phyloP scores from a whole-genome alignment of 2,113 vertebrate species.

The Rafetus swinhoei region DNA sequence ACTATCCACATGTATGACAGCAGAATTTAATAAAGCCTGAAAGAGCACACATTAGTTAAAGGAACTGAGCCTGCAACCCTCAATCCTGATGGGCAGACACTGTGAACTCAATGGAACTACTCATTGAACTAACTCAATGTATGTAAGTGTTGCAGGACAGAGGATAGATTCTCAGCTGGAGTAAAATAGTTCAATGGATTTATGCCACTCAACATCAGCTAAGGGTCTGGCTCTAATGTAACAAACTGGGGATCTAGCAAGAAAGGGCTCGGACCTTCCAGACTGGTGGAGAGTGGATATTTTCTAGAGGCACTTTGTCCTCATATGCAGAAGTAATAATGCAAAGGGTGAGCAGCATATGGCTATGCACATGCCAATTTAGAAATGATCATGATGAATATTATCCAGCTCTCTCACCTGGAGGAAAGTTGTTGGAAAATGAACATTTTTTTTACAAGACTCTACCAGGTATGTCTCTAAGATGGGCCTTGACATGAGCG shows the following conservation, averaged over 20 bases:
- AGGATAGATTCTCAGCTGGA: neutral
- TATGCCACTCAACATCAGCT: neutral
- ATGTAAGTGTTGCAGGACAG: neutral
- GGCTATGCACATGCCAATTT: neutral
- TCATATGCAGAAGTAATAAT: neutral
- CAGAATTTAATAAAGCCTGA: constrained; percentile 28
- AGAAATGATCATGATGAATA: neutral
- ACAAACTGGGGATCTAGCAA: fast-evolving
- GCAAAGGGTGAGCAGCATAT: neutral
- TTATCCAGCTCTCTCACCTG: neutral
- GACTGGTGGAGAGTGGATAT: neutral
- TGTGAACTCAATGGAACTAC: neutral
- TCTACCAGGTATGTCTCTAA: neutral
- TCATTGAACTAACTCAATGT: neutral
- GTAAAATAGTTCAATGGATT: neutral
- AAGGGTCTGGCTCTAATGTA: neutral
- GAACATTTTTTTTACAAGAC: neutral
- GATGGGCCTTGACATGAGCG: neutral
- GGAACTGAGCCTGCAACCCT: neutral
- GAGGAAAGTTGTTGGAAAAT: neutral
- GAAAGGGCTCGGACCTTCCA: neutral
- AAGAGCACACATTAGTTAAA: neutral
- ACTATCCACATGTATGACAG: neutral
- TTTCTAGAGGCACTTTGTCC: neutral
- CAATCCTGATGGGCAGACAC: neutral